phyloP scores from a whole-genome alignment of 2,797 vertebrate genomes.

The Protosalanx chinensis region DNA sequence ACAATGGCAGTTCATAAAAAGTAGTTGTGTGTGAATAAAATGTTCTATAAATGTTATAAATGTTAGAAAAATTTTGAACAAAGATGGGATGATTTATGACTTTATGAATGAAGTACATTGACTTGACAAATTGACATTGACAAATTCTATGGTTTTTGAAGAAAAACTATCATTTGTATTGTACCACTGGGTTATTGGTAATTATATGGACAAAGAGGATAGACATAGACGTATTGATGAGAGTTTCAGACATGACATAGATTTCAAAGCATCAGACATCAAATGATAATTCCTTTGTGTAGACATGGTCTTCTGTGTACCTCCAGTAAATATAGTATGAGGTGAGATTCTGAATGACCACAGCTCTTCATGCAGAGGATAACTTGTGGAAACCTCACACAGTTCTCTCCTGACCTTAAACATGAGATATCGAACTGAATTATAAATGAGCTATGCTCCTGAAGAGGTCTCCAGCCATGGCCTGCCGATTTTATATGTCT shows the following conservation, averaged over 20 bases:
- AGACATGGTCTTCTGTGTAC: background rate
- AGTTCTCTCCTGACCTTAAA: conserved; percentile 46
- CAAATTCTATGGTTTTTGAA: too few relatives aligned
- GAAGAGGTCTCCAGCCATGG: conserved; percentile 10
- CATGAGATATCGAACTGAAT: conserved; percentile 61
- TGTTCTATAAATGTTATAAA: background rate
- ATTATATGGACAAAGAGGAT: background rate
- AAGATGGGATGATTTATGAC: background rate
- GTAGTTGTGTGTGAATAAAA: background rate
- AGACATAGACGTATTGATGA: background rate
- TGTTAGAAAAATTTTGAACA: background rate
- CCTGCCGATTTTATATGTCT: background rate
- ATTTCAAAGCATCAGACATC: background rate
- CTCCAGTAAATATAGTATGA: background rate
- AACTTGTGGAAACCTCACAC: background rate
- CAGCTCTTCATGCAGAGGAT: conserved; percentile 1
- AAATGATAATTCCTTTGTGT: background rate
- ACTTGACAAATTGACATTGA: too few relatives aligned
- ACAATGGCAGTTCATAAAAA: background rate
- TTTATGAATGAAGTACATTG: background rate
- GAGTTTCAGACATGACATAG: background rate
- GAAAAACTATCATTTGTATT: too few relatives aligned
- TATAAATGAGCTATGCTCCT: conserved; percentile 58
- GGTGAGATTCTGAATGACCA: background rate
- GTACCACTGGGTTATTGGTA: too few relatives aligned